A percentile compares a stretch with the other conserved stretches of the same genome.
Evolutionary conservation across 2,113 vertebrate genomes (phyloP).

Genomic region (Muscicapa adusta): DNA sequence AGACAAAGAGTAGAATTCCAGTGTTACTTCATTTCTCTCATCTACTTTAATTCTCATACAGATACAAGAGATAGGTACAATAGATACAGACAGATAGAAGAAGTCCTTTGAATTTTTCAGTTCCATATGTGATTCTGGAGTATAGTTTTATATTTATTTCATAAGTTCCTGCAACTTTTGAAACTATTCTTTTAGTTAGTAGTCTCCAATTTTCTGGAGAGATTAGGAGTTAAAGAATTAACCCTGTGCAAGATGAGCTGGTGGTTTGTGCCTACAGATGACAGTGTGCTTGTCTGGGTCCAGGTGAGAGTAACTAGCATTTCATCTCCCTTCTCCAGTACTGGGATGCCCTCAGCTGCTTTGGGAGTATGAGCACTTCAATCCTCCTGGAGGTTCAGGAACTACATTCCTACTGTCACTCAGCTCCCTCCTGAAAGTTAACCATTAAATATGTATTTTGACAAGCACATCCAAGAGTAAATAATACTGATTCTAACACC

Average conservation of each 20-base stretch:
- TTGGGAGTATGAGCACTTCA: neutral
- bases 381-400: neutral
- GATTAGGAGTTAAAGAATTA: neutral
- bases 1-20: neutral
- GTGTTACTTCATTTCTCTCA: neutral
- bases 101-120: neutral
- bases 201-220: neutral
- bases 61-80: neutral
- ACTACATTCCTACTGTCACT: neutral
- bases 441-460: neutral
- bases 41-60: neutral
- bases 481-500: neutral
- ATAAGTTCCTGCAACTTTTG: neutral
- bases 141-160: neutral
- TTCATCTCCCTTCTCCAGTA: neutral
- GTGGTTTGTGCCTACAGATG: neutral
- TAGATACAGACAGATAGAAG: neutral
- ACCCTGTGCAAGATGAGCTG: neutral
- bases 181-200: neutral
- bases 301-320: neutral
- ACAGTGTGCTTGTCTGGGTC: neutral
- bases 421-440: rapidly evolving
- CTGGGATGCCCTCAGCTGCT: neutral
- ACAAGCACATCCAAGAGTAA: neutral
- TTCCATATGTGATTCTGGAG: neutral